Evolutionary conservation across 2,888 invertebrate species (phyloP).

Genomic region (Apamea sordens): DNA sequence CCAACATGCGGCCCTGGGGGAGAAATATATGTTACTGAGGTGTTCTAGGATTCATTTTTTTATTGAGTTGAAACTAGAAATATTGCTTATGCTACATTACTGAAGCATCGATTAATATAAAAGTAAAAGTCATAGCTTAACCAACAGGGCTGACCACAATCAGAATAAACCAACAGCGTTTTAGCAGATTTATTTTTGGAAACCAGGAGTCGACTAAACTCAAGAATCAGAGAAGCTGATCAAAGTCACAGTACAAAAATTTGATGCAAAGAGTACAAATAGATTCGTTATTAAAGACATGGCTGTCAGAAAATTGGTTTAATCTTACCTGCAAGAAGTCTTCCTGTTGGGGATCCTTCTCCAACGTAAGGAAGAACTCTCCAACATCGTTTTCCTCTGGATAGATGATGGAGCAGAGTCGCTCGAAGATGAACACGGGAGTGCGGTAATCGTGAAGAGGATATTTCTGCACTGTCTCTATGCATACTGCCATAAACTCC

Average conservation of each 20-base stretch:
- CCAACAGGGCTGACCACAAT: not conserved
- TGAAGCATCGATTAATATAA: not conserved
- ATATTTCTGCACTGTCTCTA: constrained; percentile 98
- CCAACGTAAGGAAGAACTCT: constrained; percentile 98
- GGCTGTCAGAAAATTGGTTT: not conserved
- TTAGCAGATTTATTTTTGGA: not conserved
- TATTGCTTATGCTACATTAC: not conserved
- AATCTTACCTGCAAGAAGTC: constrained; percentile 96
- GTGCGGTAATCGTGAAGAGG: constrained; percentile 98
- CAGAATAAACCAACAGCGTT: not conserved
- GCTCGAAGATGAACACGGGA: constrained; percentile 99
- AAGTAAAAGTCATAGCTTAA: not conserved
- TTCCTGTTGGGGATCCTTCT: constrained; percentile 99
- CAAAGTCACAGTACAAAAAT: not conserved
- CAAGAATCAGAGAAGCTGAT: not conserved
- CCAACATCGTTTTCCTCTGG: constrained; percentile 99
- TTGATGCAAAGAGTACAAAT: not conserved
- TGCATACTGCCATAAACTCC: constrained; percentile 99
- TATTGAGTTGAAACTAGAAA: not conserved
- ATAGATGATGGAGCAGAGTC: constrained; percentile 98
- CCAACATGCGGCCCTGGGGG: constrained; percentile 97
- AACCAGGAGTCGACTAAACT: not conserved
- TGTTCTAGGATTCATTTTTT: not conserved
- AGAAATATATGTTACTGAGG: not conserved
- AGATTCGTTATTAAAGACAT: not conserved